Conservation (phyloP, 2,888 invertebrate species). For the Ferrisia virgata region DNA sequence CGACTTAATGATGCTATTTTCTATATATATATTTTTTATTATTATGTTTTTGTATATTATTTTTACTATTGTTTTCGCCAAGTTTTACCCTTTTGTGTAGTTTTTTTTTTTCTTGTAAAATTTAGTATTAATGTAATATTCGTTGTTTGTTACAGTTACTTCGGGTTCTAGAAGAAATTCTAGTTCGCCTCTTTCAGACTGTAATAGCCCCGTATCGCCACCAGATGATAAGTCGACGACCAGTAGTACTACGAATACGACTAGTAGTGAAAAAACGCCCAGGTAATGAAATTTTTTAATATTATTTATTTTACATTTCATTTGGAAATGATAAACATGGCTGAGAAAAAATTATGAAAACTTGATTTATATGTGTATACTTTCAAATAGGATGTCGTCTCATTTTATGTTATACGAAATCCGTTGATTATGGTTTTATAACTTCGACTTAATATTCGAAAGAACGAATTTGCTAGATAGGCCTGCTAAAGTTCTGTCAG, state of each 20-base stretch:
- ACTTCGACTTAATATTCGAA: no score
- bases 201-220: slow-evolving; percentile 27
- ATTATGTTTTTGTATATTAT: slow-evolving; percentile 7
- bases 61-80: neutral
- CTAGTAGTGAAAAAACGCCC: slow-evolving; percentile 28
- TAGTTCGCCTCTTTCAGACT: slow-evolving; percentile 43
- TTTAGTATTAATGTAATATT: neutral
- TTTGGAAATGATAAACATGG: neutral
- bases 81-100: neutral
- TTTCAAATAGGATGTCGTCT: no score
- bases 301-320: neutral
- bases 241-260: slow-evolving; percentile 1
- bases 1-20: neutral
- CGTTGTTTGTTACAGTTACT: slow-evolving; percentile 39
- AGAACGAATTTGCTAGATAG: no score
- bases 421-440: no score
- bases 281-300: slow-evolving; percentile 1
- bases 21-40: neutral
- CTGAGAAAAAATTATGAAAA: no score
- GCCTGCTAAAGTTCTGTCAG: no score
- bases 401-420: no score
- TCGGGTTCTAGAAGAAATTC: slow-evolving; percentile 43
- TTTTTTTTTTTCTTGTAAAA: neutral
- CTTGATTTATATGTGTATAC: no score
- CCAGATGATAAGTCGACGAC: slow-evolving; percentile 33